Conservation (phyloP, 2,888 invertebrate genomes). For the Andrena bucephala region DNA sequence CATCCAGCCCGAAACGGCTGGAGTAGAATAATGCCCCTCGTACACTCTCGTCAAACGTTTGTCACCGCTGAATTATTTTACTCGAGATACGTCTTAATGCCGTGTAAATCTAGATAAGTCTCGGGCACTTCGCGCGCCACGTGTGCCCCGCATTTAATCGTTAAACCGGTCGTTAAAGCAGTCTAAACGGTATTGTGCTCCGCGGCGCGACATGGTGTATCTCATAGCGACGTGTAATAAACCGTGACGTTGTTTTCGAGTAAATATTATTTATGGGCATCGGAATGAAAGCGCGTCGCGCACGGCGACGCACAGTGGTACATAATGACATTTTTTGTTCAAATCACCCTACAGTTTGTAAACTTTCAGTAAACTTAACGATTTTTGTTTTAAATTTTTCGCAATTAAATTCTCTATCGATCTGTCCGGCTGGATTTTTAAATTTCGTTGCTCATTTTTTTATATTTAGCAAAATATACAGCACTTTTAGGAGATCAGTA, state of each 20-base stretch:
- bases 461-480: no score
- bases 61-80: conserved; percentile 20
- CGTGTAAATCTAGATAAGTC: conserved; percentile 33
- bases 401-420: no score
- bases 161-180: conserved; percentile 63
- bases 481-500: no score
- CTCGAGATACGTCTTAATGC: conserved; percentile 16
- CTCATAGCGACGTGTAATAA: conserved; percentile 50
- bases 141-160: conserved; percentile 38
- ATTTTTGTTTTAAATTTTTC: no score
- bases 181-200: conserved; percentile 52
- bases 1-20: no score
- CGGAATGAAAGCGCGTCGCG: conserved; percentile 27
- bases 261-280: conserved; percentile 66
- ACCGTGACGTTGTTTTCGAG: conserved; percentile 55
- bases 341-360: no score
- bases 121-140: neutral
- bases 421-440: no score
- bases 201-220: conserved; percentile 26
- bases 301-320: conserved; percentile 3
- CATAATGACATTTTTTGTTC: no score
- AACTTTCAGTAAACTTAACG: no score
- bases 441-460: no score
- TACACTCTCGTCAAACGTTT: neutral
- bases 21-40: neutral